phyloP scores from a whole-genome alignment of 2,888 invertebrate genomes.

The Entomobrya multifasciata region DNA sequence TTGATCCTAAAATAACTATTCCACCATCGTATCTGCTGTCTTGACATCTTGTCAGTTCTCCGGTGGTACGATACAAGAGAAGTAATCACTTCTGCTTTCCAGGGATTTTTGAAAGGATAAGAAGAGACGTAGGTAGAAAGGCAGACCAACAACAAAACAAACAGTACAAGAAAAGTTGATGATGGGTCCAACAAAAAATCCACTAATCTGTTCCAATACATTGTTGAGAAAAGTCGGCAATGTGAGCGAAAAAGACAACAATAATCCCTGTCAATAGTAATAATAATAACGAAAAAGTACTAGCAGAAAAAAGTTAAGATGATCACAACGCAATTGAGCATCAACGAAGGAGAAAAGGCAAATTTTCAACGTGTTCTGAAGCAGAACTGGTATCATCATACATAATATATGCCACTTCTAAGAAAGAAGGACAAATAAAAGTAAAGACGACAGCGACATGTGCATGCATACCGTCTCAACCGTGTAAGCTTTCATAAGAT shows the following conservation, averaged over 20 bases:
- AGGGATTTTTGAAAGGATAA: not conserved
- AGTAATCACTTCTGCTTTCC: no score
- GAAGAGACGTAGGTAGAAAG: not conserved
- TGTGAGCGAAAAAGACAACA: not conserved
- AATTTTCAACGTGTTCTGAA: not conserved
- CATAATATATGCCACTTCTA: no score
- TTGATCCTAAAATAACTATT: not conserved
- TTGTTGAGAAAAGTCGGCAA: not conserved
- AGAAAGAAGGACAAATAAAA: no score
- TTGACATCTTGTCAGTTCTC: constrained; percentile 6
- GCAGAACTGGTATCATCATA: not conserved
- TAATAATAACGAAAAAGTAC: not conserved
- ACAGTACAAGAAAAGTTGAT: no score
- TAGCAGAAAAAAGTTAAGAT: not conserved
- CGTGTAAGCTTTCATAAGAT: no score
- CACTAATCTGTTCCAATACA: no score
- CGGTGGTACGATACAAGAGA: not conserved
- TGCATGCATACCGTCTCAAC: no score
- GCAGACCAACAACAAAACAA: not conserved
- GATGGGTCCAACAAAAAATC: not conserved
- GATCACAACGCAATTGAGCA: constrained; percentile 1
- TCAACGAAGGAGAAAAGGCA: not conserved
- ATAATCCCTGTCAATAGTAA: not conserved
- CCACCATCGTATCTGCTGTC: not conserved
- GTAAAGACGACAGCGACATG: no score